Conservation (phyloP, 1,140 invertebrate genomes). For the Aphelenchoides avenae region DNA sequence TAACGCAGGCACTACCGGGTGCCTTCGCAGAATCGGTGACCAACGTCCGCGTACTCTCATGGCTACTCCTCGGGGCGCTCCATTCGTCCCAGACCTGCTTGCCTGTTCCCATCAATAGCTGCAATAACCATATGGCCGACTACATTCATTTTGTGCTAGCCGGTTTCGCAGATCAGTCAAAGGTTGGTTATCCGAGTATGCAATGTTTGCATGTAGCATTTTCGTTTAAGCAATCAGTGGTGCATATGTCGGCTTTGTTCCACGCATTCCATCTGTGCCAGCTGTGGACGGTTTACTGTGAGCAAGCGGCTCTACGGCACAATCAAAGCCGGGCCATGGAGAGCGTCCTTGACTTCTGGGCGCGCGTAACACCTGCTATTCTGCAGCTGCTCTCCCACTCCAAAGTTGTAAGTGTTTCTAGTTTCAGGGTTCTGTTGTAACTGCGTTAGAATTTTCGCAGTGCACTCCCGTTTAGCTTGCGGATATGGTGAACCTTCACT, state of each 20-base stretch:
- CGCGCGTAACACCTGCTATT: slow-evolving; percentile 88
- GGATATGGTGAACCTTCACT: slow-evolving; percentile 95
- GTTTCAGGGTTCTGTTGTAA: too few relatives aligned
- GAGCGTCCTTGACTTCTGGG: slow-evolving; percentile 96
- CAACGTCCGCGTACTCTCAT: slow-evolving; percentile 87
- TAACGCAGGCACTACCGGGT: slow-evolving; percentile 69
- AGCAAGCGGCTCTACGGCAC: too few relatives aligned
- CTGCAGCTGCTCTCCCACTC: slow-evolving; percentile 86
- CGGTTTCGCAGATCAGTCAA: slow-evolving; percentile 91
- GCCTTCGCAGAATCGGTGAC: slow-evolving; percentile 92
- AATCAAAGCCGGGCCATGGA: slow-evolving; percentile 71
- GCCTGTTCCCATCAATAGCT: slow-evolving; percentile 89
- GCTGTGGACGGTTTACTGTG: slow-evolving; percentile 96
- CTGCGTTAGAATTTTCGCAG: too few relatives aligned
- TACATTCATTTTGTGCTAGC: slow-evolving; percentile 86
- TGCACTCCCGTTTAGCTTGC: slow-evolving; percentile 69
- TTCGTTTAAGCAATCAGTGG: slow-evolving; percentile 65
- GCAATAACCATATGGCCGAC: slow-evolving; percentile 83
- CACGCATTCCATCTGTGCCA: slow-evolving; percentile 71
- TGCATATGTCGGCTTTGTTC: slow-evolving; percentile 81
- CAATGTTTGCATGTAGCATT: too few relatives aligned
- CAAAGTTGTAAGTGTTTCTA: slow-evolving; percentile 76
- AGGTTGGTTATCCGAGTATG: too few relatives aligned
- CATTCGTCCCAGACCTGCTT: slow-evolving; percentile 76
- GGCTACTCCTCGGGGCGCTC: slow-evolving; percentile 87